Evolutionary conservation across 2,888 invertebrate species (phyloP), one percentile per base, ranked within the genome.

Genomic region (Kuschelorhynchus macadamiae): DNA sequence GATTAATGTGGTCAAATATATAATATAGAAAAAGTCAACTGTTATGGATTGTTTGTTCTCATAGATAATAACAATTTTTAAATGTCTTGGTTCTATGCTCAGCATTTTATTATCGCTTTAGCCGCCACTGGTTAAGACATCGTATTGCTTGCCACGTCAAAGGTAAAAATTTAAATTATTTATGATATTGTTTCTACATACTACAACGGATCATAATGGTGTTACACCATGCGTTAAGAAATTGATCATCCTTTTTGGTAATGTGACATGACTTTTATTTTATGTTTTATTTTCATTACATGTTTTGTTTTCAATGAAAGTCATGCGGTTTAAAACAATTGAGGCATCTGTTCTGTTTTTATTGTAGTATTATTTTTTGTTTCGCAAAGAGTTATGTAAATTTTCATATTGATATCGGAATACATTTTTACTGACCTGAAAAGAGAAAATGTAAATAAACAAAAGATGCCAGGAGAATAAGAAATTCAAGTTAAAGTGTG

Each of bases 311-410:
- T 52, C 49, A 65, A 57, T 57, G 64, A 57, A 18, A 41, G 41
- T 65, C 64, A 57, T 42, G 64, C 64, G 41, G 64, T 49, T 65
- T 65, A 47, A 65, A 65, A 65, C 64, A 65, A 65, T 65, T 65
- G 64, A 65, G 49, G 64, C 56, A 47, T 57, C 57, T 57, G 64
- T 57, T 65, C 57, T 41, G 56, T 36, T 65, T 49, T 55, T 49
- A 42, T 50, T 57, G 50, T 64, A 49, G 18, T 59, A 44, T 44
- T 56, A 59, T 47, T 57, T 20, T 64, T 39, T 20, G 42, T 64
- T 64, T 65, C 57, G 57, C 50, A 50, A 64, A 32, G 49, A 18
- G 36, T 65, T 57, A 65, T 65, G 64, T 65, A 65, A 65, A 65
- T 65, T 44, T 21, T n/a, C 32, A 36, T 59, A 59, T 59, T 59